A percentile compares a stretch with the other conserved stretches of the same genome.
Evolutionary conservation across 2,888 invertebrate genomes (phyloP).

Genomic region (Drosophila helvetica): DNA sequence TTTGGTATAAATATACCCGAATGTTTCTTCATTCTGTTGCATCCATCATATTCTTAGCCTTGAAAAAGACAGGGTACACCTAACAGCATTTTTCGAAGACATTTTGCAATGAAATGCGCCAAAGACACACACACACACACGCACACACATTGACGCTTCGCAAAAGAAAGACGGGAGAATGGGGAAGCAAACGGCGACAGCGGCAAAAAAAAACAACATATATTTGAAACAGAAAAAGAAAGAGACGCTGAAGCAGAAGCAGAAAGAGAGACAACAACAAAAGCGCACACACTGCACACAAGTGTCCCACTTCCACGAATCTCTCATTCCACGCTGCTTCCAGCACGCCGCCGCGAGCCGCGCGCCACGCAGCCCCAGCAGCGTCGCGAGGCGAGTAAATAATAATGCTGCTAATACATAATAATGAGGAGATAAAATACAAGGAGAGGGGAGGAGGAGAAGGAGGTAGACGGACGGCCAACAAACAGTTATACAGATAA

Average conservation of each 20-base stretch:
- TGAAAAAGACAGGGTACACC: not conserved
- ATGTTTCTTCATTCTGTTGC: not conserved
- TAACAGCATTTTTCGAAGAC: constrained; percentile 35
- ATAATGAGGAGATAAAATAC: constrained; percentile 47
- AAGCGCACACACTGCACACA: constrained; percentile 80
- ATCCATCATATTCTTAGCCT: not conserved
- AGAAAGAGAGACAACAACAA: constrained; percentile 27
- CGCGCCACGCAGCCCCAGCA: constrained; percentile 1
- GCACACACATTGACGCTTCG: not conserved
- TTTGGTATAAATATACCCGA: not conserved
- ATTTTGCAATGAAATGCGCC: constrained; percentile 23
- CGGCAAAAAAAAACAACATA: constrained; percentile 10
- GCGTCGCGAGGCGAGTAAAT: constrained; percentile 53
- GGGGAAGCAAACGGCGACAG: constrained; percentile 31
- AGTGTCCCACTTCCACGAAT: constrained; percentile 83
- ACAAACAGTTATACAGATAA: constrained; percentile 39
- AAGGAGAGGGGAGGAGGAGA: not conserved
- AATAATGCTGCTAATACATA: constrained; percentile 74
- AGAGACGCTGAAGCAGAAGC: not conserved
- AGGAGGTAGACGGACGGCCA: constrained; percentile 9
- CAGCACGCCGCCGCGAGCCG: constrained; percentile 38
- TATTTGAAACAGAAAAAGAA: constrained; percentile 17
- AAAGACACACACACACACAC: constrained; percentile 10
- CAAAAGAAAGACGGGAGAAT: constrained; percentile 26
- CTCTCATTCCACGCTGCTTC: constrained; percentile 81